Percentiles rank a stretch among this genome's conserved stretches.
Conservation (phyloP, 2,113 vertebrate species). For the Anhinga anhinga region DNA sequence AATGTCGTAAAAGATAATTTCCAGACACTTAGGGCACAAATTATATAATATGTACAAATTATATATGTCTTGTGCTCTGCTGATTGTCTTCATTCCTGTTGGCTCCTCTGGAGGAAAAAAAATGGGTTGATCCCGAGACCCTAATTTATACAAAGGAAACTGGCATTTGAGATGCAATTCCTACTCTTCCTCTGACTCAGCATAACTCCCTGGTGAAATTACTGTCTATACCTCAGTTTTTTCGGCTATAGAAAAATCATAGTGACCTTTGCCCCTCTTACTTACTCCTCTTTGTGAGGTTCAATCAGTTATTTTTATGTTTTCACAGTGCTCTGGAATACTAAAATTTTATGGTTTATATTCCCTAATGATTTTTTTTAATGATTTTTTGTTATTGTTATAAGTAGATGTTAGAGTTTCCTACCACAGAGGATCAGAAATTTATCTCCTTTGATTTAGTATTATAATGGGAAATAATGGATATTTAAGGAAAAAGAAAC, state of each 20-base stretch:
- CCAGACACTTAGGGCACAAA: not conserved
- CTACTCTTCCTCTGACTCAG: not conserved
- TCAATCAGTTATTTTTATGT: not conserved
- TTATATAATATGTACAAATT: not conserved
- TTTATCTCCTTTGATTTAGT: not conserved
- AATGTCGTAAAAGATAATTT: not conserved
- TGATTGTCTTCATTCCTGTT: not conserved
- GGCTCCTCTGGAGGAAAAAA: not conserved
- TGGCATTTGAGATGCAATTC: not conserved
- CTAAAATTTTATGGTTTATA: not conserved
- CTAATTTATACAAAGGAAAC: not conserved
- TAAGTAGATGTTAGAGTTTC: not conserved
- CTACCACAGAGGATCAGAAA: not conserved
- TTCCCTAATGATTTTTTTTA: not conserved
- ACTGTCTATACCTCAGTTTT: not conserved
- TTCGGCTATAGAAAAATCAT: not conserved
- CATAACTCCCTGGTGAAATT: not conserved
- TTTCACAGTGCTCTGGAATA: not conserved
- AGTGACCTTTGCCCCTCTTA: not conserved
- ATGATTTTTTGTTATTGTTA: not conserved
- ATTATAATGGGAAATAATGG: not conserved
- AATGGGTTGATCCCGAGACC: not conserved
- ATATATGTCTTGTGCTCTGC: not conserved
- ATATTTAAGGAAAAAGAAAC: not conserved
- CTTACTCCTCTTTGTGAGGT: not conserved